Conservation (phyloP, 2,797 vertebrate species). For the Labroides dimidiatus region DNA sequence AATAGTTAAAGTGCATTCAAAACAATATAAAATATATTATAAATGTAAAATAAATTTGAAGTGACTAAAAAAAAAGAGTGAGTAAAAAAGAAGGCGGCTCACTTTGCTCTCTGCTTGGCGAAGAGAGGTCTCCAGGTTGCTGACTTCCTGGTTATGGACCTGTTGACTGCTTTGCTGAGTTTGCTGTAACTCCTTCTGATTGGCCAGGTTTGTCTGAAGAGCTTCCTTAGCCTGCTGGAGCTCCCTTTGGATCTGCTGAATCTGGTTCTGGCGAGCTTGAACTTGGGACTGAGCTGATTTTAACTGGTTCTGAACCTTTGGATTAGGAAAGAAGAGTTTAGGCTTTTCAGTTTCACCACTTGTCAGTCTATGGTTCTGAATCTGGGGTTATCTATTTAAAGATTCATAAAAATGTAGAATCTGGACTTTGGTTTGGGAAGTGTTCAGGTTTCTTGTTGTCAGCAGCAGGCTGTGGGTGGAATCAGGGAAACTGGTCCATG, state of each 20-base stretch:
- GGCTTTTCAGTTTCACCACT: neutral
- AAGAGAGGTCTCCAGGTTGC: slow-evolving; percentile 85
- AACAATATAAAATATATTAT: no score
- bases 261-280: slow-evolving; percentile 72
- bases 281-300: slow-evolving; percentile 66
- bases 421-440: no score
- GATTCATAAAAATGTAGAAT: neutral
- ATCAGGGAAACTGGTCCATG: no score
- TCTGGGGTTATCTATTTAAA: neutral
- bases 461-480: no score
- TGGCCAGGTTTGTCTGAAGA: slow-evolving; percentile 61
- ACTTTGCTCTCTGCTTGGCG: slow-evolving; percentile 87
- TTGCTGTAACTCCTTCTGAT: slow-evolving; percentile 75
- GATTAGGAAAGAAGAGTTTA: neutral
- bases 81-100: neutral
- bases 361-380: neutral
- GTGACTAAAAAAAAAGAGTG: neutral
- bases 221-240: slow-evolving; percentile 74
- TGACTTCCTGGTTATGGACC: slow-evolving; percentile 86
- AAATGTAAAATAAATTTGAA: no score
- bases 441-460: no score
- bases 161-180: slow-evolving; percentile 67
- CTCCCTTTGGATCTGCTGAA: slow-evolving; percentile 72
- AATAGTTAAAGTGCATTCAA: neutral
- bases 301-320: slow-evolving; percentile 74